A percentile compares a stretch with the other conserved stretches of the same genome.
phyloP scores from a whole-genome alignment of 2,888 invertebrate species.

The Folsomia candida region DNA sequence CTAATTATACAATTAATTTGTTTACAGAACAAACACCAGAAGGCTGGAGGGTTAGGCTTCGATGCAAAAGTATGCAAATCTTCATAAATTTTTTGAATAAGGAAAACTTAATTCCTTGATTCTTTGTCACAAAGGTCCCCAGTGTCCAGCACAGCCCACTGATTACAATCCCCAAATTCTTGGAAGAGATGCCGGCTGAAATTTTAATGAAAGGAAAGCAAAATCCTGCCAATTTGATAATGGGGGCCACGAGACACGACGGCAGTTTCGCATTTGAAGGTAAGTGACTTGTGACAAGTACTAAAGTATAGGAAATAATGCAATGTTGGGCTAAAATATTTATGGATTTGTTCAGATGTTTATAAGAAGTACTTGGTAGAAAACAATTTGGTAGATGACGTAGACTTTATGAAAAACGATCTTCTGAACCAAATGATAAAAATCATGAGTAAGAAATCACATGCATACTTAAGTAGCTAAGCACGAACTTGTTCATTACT shows the following conservation, averaged over 20 bases:
- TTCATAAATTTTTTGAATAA: too few relatives aligned
- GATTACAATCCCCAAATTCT: slow-evolving; percentile 1
- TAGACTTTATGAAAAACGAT: slow-evolving; percentile 32
- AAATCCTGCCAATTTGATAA: slow-evolving; percentile 31
- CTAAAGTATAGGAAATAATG: too few relatives aligned
- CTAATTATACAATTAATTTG: too few relatives aligned
- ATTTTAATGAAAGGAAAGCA: slow-evolving; percentile 25
- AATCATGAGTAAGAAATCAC: slow-evolving; percentile 25
- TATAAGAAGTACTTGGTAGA: slow-evolving; percentile 28
- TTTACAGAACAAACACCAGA: slow-evolving; percentile 1
- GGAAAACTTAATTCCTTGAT: too few relatives aligned
- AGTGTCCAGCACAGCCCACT: slow-evolving; percentile 22
- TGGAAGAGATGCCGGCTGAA: slow-evolving; percentile 22
- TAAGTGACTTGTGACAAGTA: too few relatives aligned
- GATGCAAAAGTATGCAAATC: too few relatives aligned
- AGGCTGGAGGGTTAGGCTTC: slow-evolving; percentile 29
- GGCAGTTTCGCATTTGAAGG: too few relatives aligned
- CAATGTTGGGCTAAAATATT: too few relatives aligned
- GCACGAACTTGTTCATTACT: neutral
- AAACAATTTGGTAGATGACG: slow-evolving; percentile 24
- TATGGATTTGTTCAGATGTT: slow-evolving; percentile 17
- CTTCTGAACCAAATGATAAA: slow-evolving; percentile 25
- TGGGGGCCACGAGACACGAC: slow-evolving; percentile 35
- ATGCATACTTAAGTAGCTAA: neutral
- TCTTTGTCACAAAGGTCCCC: too few relatives aligned